These are phyloP conservation scores for Todus mexicanus DNA, from an alignment of 2,797 vertebrate genomes.

Conservation along the genomic window DNA sequence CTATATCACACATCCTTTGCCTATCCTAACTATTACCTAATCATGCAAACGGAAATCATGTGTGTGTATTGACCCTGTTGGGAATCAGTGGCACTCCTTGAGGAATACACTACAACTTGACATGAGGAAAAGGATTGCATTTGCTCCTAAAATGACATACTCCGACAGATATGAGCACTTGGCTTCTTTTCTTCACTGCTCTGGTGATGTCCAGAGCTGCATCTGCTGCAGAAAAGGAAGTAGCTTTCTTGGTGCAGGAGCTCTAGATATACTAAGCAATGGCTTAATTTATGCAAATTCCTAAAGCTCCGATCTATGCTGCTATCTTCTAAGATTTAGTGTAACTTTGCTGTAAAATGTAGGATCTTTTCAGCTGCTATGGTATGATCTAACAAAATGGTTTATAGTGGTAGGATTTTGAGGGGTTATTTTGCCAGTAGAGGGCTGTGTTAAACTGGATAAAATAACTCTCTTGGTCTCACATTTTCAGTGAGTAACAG, in stretches of 20 bases:
- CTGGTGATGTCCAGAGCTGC: not conserved
- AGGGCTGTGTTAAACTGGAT: slow-evolving; percentile 75
- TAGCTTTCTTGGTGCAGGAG: not conserved
- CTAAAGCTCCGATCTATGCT: not conserved
- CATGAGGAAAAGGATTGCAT: not conserved
- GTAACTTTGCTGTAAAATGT: not conserved
- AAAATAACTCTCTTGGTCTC: slow-evolving; percentile 32
- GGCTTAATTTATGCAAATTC: not conserved
- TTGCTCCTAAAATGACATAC: not conserved
- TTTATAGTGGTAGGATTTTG: not conserved
- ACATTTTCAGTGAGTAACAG: not conserved
- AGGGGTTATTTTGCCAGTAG: slow-evolving; percentile 72
- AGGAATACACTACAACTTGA: not conserved
- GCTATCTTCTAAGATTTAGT: not conserved
- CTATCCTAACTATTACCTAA: not conserved
- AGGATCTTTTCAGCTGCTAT: not conserved
- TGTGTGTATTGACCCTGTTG: not conserved
- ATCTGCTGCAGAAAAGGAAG: slow-evolving; percentile 4
- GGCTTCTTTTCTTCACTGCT: not conserved
- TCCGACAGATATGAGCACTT: not conserved
- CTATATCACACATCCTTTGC: not conserved
- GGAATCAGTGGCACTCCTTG: not conserved
- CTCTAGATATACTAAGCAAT: not conserved
- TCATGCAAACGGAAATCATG: not conserved
- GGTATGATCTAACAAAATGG: not conserved